A percentile compares a stretch with the other conserved stretches of the same genome.
phyloP scores from a whole-genome alignment of 2,113 vertebrate genomes.

The Oostethus manadensis region DNA sequence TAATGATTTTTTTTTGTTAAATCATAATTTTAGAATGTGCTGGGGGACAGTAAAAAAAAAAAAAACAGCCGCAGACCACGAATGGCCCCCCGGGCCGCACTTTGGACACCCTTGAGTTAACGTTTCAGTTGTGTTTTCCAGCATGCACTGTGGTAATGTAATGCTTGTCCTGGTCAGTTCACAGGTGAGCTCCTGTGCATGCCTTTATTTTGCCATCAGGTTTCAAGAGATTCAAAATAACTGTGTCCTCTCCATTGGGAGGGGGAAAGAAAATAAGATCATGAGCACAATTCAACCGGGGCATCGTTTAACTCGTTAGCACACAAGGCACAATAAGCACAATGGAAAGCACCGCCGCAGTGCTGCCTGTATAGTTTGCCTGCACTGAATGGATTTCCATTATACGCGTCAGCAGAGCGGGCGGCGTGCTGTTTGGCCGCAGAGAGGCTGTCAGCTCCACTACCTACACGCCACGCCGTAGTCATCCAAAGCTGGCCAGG shows the following conservation, averaged over 20 bases:
- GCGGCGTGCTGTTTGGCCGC: conserved; percentile 25
- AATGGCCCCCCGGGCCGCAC: no score
- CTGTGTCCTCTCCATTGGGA: background rate
- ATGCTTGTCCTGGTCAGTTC: no score
- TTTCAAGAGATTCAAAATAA: background rate
- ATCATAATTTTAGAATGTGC: no score
- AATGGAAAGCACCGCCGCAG: conserved; percentile 28
- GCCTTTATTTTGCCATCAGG: no score
- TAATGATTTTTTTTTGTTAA: no score
- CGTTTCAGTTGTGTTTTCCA: no score
- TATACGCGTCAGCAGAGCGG: conserved; percentile 54
- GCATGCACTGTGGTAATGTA: no score
- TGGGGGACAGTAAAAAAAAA: no score
- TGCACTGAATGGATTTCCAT: conserved; percentile 56
- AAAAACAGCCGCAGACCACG: no score
- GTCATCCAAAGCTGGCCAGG: conserved; percentile 8
- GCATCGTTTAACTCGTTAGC: conserved; percentile 26
- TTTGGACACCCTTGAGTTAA: no score
- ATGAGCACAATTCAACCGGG: background rate
- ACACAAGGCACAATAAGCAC: conserved; percentile 23
- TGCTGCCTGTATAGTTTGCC: conserved; percentile 39
- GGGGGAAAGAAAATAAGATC: background rate
- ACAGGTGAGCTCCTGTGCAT: no score
- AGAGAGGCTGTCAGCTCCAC: conserved; percentile 18
- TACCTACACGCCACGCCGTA: conserved; percentile 7